Conservation (phyloP, 2,888 invertebrate species). For the Eumacrocentrus americanus region DNA sequence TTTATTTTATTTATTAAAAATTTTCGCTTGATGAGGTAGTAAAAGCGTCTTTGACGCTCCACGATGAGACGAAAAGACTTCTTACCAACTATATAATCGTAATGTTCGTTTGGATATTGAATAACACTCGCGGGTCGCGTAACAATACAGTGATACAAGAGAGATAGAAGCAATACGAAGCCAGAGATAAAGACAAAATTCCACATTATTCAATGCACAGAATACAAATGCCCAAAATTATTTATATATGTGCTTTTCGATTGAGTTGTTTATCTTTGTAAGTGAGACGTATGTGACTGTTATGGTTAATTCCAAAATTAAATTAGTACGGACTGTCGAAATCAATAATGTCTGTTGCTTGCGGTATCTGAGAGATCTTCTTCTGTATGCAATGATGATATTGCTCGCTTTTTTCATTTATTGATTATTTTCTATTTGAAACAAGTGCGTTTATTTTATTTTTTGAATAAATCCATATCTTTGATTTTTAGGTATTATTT, state of each 20-base stretch:
- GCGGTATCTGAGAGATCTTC: background rate
- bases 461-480: no score
- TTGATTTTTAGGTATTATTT: conserved; percentile 5
- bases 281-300: conserved; percentile 29
- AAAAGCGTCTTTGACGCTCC: background rate
- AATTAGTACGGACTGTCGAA: conserved; percentile 47
- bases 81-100: conserved; percentile 58
- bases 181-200: conserved; percentile 48
- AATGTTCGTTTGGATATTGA: conserved; percentile 46
- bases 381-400: background rate
- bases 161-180: conserved; percentile 44
- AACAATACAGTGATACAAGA: conserved; percentile 49
- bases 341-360: conserved; percentile 40
- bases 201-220: conserved; percentile 45
- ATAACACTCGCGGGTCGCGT: conserved; percentile 48
- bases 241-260: conserved; percentile 25
- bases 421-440: background rate
- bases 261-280: conserved; percentile 24
- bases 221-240: conserved; percentile 2
- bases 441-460: conserved; percentile 12
- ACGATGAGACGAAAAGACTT: conserved; percentile 1
- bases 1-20: background rate
- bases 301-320: conserved; percentile 51
- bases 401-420: background rate
- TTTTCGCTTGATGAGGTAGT: no score